Evolutionary conservation across 1,140 invertebrate species (phyloP).

Genomic region (Brachionus asplanchnoidis): DNA sequence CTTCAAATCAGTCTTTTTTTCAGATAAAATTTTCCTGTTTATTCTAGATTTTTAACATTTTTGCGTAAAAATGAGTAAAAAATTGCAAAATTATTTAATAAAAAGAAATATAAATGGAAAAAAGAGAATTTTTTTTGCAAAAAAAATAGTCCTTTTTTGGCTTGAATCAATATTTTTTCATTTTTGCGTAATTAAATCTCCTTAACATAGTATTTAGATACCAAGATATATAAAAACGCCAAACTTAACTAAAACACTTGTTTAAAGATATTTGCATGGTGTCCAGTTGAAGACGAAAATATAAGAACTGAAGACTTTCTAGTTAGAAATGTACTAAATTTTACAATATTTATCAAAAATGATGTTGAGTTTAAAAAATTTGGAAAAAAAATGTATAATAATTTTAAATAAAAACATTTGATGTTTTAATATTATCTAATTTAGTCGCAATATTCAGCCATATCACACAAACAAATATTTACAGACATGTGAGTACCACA

Average conservation of each 20-base stretch:
- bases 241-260: not conserved
- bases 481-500: not conserved
- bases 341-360: slow-evolving; percentile 44
- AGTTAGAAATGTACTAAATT: slow-evolving; percentile 41
- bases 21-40: too few species aligned
- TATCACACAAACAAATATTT: slow-evolving; percentile 28
- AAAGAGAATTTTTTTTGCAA: too few species aligned
- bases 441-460: slow-evolving; percentile 13
- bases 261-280: slow-evolving; percentile 29
- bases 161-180: too few species aligned
- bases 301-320: not conserved
- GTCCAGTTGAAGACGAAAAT: slow-evolving; percentile 23
- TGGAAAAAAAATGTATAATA: slow-evolving; percentile 30
- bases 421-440: not conserved
- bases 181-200: too few species aligned
- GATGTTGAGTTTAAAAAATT: slow-evolving; percentile 44
- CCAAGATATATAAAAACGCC: too few species aligned
- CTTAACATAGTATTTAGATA: too few species aligned
- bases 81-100: too few species aligned
- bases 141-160: too few species aligned
- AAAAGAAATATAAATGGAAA: too few species aligned
- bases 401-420: not conserved
- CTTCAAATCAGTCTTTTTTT: too few species aligned
- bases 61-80: too few species aligned
- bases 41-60: too few species aligned